These are phyloP conservation scores for Porites evermanni DNA, from an alignment of 92 coral and sea anemone species.

Conservation along the genomic window DNA sequence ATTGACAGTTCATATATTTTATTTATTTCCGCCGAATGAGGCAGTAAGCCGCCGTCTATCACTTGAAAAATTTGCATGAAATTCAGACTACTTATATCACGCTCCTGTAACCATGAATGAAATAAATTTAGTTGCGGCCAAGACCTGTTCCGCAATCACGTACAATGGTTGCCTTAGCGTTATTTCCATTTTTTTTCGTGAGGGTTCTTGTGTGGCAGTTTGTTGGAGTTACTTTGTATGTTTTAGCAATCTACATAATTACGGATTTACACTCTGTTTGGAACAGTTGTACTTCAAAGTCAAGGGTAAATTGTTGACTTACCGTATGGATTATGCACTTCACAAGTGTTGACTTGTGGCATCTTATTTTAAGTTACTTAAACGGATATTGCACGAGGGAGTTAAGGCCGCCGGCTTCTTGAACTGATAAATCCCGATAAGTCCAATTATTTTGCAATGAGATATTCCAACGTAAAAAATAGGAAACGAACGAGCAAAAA, in stretches of 20 bases:
- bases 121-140: slow-evolving; percentile 40
- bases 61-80: slow-evolving; percentile 66
- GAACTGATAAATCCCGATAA: background rate
- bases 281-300: slow-evolving; percentile 35
- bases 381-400: slow-evolving; percentile 33
- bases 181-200: background rate
- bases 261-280: slow-evolving; percentile 21
- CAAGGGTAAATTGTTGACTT: slow-evolving; percentile 49
- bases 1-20: slow-evolving; percentile 28
- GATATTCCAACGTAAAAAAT: too few relatives aligned
- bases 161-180: background rate
- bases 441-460: too few relatives aligned
- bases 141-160: slow-evolving; percentile 31
- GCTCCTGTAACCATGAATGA: slow-evolving; percentile 41
- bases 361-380: slow-evolving; percentile 17
- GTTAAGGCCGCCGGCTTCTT: background rate
- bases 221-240: background rate
- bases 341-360: background rate
- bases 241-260: background rate
- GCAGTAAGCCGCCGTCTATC: slow-evolving; percentile 45
- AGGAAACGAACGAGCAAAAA: too few relatives aligned
- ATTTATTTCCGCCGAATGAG: slow-evolving; percentile 50
- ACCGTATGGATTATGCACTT: background rate
- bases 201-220: background rate
- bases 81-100: slow-evolving; percentile 67